Evolutionary conservation across 2,113 vertebrate genomes (phyloP), one percentile per base, ranked within the genome.

Genomic region (Astatotilapia flaviijosephi): DNA sequence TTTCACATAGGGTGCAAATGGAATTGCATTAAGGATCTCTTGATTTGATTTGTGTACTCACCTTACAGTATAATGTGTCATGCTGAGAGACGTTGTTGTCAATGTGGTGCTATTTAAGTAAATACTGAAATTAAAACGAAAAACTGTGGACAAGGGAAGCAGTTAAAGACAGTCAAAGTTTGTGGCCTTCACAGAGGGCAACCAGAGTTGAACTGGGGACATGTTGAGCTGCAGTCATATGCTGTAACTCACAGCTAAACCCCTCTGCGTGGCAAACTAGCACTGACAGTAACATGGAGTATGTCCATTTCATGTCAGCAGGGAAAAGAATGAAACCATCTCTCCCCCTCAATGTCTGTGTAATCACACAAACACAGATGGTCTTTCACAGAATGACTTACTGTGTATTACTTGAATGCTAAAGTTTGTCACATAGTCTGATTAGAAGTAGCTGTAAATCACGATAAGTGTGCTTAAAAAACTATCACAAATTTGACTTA

Each of bases 151-250:
- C 26, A 49, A 49, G 23, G 73, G 73, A 77, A 31, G 17, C 73
- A 33, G 73, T 62, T 49, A 77, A 31, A 19, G 26, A 40, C 11
- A 40, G 14, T 56, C 33, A 19, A 56, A 19, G 54, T 58, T 45
- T 45, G 35, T 17, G 3, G 73, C 45, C 19, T 83, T 53, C 21
- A 7, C 19, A 96, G 96, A 93, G 94, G 95, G 94, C 93, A 96
- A 92, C 94, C n/a, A 53, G 33, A 83, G 5, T 62, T 88, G 31
- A 88, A 80, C 80, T 49, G 80, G 33, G 80, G 81, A 80, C 15
- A 7, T 68, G n/a, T 84, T 73, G 79, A 87, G 85, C 53, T 97
- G 97, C 95, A 97, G 96, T 96, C 94, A 94, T 97, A 96, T 96
- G 95, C 97, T 97, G 96, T 95, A 92, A 95, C 94, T 92, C 96